These are phyloP conservation scores for Endotricha flammealis DNA, from an alignment of 2,888 invertebrate species.

Conservation along the genomic window DNA sequence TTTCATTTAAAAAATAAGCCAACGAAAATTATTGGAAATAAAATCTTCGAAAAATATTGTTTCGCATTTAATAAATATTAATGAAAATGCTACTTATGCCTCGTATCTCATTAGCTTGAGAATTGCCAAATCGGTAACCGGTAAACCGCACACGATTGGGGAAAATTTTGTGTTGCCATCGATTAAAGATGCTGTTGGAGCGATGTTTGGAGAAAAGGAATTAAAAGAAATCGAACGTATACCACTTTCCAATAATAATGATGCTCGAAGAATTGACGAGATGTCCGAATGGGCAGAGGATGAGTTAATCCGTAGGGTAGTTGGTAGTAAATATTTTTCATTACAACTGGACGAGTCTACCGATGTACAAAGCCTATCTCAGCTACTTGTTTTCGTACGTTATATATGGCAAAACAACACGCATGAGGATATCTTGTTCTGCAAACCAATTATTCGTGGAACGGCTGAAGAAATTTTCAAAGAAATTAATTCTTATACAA, in stretches of 20 bases:
- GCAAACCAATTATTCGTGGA: no score
- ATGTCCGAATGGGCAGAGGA: slow-evolving; percentile 12
- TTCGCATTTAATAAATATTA: not conserved
- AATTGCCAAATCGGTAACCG: not conserved
- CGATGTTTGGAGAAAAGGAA: slow-evolving; percentile 2
- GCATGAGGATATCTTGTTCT: slow-evolving; percentile 1
- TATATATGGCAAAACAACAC: slow-evolving; percentile 1
- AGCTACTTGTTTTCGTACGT: not conserved
- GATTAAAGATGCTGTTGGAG: slow-evolving; percentile 1
- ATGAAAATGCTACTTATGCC: slow-evolving; percentile 2
- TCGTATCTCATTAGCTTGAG: no score
- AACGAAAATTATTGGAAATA: not conserved
- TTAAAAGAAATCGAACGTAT: slow-evolving; percentile 9
- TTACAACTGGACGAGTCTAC: slow-evolving; percentile 13
- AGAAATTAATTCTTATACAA: not conserved
- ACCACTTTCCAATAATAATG: slow-evolving; percentile 14
- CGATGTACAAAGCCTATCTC: slow-evolving; percentile 1
- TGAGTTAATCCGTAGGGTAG: slow-evolving; percentile 11
- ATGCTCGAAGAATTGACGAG: slow-evolving; percentile 14
- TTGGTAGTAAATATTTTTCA: slow-evolving; percentile 9
- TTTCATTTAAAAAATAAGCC: not conserved
- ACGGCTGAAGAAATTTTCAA: slow-evolving; percentile 8
- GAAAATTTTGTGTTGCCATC: not conserved
- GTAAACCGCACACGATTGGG: not conserved
- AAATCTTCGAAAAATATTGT: slow-evolving; percentile 1